Base-by-base conservation (phyloP, 2,888 invertebrate genomes). In the Dryobota labecula region DNA sequence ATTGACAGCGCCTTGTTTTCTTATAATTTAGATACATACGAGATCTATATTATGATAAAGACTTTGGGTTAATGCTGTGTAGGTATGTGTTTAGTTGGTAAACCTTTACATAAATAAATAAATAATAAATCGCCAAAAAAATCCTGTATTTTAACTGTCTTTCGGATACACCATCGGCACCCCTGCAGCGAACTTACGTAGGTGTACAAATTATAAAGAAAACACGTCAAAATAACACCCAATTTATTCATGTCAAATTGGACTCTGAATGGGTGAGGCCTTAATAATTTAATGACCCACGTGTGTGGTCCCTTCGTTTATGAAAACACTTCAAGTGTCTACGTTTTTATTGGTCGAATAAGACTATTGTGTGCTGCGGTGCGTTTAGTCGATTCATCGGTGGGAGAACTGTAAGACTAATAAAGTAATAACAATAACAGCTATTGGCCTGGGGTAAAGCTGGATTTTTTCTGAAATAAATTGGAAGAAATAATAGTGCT, bases 191-290 rank as follows among this genome's bases (percentile, higher is more conserved):
- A 80, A 83, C 75, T 75, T 88, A 89, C 88, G 89, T 89, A 91
- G 91, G 91, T 92, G 92, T 88, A 87, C 82, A 91, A 92, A 92
- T 92, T 91, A 90, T 85, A 75, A 74, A 67, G 74, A 74, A 76
- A 80, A 84, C 73, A 85, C 88, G 84, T 86, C 84, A 86, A 87
- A 85, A 85, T 84, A 84, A 81, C 84, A 84, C 83, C 74, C 78
- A 81, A 91, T 92, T 92, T 92, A 92, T 91, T 90, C 90, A 87
- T 80, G 76, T 84, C 76, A 92, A 93, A 93, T 94, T 93, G 93
- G 91, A 90, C 88, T 90, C 89, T 91, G 83, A 87, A 88, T 89
- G 89, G 94, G 94, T 63, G 81, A 78, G 67, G 79, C 73, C 65
- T 80, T 78, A 85, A 85, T 84, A 85, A 84, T 84, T 79, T 84